Conservation (phyloP, 2,113 vertebrate species). For the Condylura cristata region DNA sequence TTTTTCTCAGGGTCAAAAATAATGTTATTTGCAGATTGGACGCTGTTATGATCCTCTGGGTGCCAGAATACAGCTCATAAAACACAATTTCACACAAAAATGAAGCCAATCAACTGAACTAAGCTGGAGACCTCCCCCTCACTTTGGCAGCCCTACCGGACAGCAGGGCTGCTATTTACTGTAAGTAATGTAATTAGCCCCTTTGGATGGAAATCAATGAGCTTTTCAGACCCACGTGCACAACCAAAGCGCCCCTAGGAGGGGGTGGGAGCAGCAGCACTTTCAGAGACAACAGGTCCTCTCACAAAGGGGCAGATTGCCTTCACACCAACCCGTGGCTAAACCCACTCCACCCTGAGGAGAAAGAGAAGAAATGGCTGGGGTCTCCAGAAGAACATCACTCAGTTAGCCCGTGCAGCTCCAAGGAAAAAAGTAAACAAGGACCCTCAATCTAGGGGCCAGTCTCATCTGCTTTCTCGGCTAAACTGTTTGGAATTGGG, state of each 20-base stretch:
- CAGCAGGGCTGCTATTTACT: constrained; percentile 88
- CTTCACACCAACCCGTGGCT: neutral
- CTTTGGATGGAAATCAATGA: constrained; percentile 84
- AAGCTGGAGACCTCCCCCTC: constrained; percentile 76
- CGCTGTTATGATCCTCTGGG: constrained; percentile 78
- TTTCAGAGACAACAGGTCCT: constrained; percentile 59
- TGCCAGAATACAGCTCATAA: constrained; percentile 86
- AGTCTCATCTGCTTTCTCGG: neutral
- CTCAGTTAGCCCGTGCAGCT: constrained; percentile 66
- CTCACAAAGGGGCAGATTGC: constrained; percentile 62
- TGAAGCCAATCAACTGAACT: constrained; percentile 87
- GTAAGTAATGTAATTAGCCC: constrained; percentile 89
- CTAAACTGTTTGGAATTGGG: neutral
- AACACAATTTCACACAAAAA: constrained; percentile 86
- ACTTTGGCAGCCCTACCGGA: constrained; percentile 80
- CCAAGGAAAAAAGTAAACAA: constrained; percentile 61
- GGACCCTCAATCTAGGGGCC: constrained; percentile 7
- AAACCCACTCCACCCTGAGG: neutral
- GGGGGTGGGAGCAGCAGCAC: constrained; percentile 34
- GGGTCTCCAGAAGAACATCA: constrained; percentile 63
- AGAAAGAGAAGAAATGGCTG: neutral
- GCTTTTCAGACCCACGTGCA: constrained; percentile 63
- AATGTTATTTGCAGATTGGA: constrained; percentile 85
- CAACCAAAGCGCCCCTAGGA: constrained; percentile 37
- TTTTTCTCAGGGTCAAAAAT: constrained; percentile 78